Evolutionary conservation across 2,797 vertebrate genomes (phyloP).

Genomic region (Novumbra hubbsi): DNA sequence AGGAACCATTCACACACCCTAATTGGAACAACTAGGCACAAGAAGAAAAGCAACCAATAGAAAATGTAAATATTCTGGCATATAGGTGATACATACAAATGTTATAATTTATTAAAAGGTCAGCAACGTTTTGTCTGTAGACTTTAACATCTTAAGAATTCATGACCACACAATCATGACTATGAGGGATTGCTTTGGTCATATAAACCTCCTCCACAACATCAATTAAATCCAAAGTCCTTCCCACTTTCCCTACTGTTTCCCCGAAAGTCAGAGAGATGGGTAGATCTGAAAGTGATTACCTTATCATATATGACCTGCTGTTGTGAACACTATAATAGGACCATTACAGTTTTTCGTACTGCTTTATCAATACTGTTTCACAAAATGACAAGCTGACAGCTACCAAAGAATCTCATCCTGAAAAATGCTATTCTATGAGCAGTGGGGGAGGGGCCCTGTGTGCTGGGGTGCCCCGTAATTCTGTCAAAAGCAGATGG

Average conservation of each 20-base stretch:
- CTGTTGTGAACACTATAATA: slow-evolving; percentile 48
- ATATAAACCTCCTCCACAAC: neutral
- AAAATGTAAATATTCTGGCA: too few relatives aligned
- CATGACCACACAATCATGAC: neutral
- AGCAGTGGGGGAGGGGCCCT: too few relatives aligned
- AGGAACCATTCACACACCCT: too few relatives aligned
- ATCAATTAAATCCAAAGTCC: neutral
- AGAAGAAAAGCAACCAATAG: too few relatives aligned
- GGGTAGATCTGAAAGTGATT: slow-evolving; percentile 17
- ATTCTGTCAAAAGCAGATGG: slow-evolving; percentile 18
- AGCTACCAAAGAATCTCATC: slow-evolving; percentile 54
- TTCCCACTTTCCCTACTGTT: neutral
- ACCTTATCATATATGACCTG: slow-evolving; percentile 44
- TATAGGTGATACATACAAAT: too few relatives aligned
- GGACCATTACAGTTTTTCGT: slow-evolving; percentile 49
- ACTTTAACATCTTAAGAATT: neutral
- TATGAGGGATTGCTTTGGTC: neutral
- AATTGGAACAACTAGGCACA: too few relatives aligned
- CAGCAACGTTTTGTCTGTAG: too few relatives aligned
- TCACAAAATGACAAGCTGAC: slow-evolving; percentile 65
- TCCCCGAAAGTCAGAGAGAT: neutral
- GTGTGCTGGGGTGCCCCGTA: slow-evolving; percentile 14
- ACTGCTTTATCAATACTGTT: slow-evolving; percentile 48
- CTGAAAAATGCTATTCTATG: slow-evolving; percentile 58
- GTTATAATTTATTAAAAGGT: too few relatives aligned